phyloP scores from a whole-genome alignment of 2,888 invertebrate genomes.

The Polyommatus icarus region DNA sequence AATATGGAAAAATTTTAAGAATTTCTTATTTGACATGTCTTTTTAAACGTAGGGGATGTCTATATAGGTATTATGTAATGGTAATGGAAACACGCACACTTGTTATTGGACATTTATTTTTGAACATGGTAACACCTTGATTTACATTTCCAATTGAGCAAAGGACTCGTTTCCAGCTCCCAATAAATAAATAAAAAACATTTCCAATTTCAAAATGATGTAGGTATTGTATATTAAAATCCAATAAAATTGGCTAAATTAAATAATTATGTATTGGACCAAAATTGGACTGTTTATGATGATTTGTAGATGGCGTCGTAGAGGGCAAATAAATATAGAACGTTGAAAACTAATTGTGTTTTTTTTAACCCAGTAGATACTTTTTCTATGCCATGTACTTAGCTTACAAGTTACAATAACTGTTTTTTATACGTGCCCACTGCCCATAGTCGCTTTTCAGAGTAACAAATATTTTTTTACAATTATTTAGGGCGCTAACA shows the following conservation, averaged over 20 bases:
- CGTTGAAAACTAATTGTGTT: background rate
- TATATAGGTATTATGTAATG: background rate
- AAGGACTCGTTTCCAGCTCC: too few species aligned
- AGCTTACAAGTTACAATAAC: too few species aligned
- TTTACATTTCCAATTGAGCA: background rate
- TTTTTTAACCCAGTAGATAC: background rate
- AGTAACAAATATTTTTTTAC: too few species aligned
- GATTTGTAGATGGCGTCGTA: background rate
- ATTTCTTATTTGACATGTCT: background rate
- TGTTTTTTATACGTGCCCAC: too few species aligned
- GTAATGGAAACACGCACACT: background rate
- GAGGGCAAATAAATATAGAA: conserved; percentile 2
- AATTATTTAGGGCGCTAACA: too few species aligned
- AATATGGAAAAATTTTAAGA: too few species aligned
- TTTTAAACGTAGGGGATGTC: background rate
- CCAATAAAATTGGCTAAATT: conserved; percentile 11
- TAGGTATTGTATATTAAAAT: too few species aligned
- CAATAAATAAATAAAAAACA: too few species aligned
- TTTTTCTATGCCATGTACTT: background rate
- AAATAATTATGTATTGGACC: conserved; percentile 1
- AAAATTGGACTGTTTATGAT: background rate
- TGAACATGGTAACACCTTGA: background rate
- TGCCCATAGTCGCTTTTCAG: too few species aligned
- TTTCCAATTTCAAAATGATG: background rate
- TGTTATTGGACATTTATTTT: background rate